These are phyloP conservation scores for Aphelocoma coerulescens DNA, from an alignment of 2,113 vertebrate species.

Conservation along the genomic window DNA sequence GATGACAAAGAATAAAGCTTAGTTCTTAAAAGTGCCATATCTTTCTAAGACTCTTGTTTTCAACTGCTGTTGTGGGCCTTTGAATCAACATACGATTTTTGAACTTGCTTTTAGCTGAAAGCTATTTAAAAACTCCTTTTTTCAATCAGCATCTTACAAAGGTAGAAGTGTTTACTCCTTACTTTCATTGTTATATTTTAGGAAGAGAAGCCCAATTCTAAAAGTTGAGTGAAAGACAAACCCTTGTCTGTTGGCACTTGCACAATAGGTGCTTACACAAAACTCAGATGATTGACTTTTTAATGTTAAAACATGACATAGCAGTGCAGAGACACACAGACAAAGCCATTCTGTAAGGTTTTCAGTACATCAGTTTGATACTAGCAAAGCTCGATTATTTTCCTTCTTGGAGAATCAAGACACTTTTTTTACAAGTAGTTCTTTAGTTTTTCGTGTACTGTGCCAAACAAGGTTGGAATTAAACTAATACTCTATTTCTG, in stretches of 20 bases:
- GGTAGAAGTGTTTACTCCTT: neutral
- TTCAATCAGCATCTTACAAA: neutral
- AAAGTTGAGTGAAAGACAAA: neutral
- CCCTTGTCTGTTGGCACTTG: neutral
- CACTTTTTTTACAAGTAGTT: neutral
- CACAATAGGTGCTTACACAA: neutral
- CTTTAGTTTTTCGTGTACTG: neutral
- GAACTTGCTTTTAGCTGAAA: slow-evolving; percentile 29
- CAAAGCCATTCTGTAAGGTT: neutral
- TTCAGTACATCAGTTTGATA: neutral
- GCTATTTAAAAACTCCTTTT: neutral
- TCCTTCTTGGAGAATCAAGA: neutral
- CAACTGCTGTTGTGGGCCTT: neutral
- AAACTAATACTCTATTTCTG: neutral
- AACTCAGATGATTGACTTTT: neutral
- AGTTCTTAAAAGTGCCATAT: slow-evolving; percentile 33
- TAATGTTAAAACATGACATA: neutral
- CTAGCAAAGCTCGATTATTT: neutral
- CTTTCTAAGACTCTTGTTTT: neutral
- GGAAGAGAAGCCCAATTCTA: neutral
- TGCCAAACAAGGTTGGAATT: neutral
- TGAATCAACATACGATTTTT: slow-evolving; percentile 41
- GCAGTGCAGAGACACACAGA: neutral
- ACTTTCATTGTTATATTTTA: neutral
- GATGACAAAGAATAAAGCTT: slow-evolving; percentile 47